These are phyloP conservation scores for Globicephala melas DNA, from an alignment of 2,113 vertebrate genomes.

Conservation along the genomic window DNA sequence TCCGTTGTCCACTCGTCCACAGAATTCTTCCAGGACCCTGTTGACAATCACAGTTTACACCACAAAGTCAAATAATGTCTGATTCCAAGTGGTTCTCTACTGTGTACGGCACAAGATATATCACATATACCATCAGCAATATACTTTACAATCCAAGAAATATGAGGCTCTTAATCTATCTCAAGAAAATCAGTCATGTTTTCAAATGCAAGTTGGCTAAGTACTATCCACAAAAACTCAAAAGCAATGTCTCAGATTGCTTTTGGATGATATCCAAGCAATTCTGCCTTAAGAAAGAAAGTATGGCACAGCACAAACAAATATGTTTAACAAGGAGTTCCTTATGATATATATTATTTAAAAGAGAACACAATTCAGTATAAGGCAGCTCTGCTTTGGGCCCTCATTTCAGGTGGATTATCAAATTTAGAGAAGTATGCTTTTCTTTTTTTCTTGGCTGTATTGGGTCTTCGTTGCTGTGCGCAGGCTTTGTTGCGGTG, in stretches of 20 bases:
- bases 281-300: conserved; percentile 19
- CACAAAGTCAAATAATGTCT: background rate
- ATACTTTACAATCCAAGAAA: background rate
- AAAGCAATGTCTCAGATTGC: background rate
- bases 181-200: background rate
- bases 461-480: too few relatives aligned
- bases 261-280: background rate
- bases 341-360: background rate
- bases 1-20: conserved; percentile 95
- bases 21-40: conserved; percentile 92
- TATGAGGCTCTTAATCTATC: background rate
- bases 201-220: background rate
- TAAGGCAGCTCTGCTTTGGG: background rate
- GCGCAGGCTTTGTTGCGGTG: too few relatives aligned
- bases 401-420: background rate
- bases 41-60: conserved; percentile 13
- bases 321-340: background rate
- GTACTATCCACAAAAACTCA: background rate
- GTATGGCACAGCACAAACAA: background rate
- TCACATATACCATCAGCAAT: background rate
- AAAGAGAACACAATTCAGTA: background rate
- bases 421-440: background rate
- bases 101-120: background rate
- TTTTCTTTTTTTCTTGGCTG: background rate
- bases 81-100: background rate